A percentile compares a stretch with the other conserved stretches of the same genome.
These are phyloP conservation scores for Empidonax traillii DNA, from an alignment of 2,113 vertebrate genomes.

Conservation along the genomic window DNA sequence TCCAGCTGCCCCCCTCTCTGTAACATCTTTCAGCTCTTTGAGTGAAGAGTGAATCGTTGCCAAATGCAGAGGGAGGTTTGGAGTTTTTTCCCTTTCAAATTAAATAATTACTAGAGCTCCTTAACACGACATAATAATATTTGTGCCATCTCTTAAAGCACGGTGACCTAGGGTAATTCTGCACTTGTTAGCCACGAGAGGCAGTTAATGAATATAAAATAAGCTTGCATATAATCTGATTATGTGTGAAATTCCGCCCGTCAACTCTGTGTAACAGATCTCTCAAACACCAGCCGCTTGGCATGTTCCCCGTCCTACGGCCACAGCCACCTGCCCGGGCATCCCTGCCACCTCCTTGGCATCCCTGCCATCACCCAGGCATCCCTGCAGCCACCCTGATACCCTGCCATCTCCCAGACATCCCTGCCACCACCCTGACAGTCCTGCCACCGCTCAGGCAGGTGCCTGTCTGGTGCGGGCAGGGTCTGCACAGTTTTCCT, in stretches of 20 bases:
- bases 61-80: not conserved
- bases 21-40: not conserved
- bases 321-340: not conserved
- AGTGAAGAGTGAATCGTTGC: not conserved
- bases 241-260: constrained; percentile 54
- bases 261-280: not conserved
- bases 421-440: not conserved
- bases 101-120: constrained; percentile 7
- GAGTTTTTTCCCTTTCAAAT: not conserved
- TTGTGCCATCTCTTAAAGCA: constrained; percentile 23
- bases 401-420: not conserved
- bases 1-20: not conserved
- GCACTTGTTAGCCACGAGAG: constrained; percentile 26
- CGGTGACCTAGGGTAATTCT: constrained; percentile 18
- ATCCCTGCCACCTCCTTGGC: not conserved
- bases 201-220: constrained; percentile 60
- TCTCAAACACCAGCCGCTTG: not conserved
- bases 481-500: not conserved
- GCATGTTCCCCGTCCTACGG: not conserved
- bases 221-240: constrained; percentile 61
- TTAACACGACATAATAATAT: not conserved
- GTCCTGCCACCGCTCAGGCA: not conserved
- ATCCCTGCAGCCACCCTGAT: not conserved
- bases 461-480: rapidly evolving
- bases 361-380: not conserved